These are phyloP conservation scores for Actenoides lindsayi DNA, from an alignment of 2,113 vertebrate genomes.

Conservation along the genomic window DNA sequence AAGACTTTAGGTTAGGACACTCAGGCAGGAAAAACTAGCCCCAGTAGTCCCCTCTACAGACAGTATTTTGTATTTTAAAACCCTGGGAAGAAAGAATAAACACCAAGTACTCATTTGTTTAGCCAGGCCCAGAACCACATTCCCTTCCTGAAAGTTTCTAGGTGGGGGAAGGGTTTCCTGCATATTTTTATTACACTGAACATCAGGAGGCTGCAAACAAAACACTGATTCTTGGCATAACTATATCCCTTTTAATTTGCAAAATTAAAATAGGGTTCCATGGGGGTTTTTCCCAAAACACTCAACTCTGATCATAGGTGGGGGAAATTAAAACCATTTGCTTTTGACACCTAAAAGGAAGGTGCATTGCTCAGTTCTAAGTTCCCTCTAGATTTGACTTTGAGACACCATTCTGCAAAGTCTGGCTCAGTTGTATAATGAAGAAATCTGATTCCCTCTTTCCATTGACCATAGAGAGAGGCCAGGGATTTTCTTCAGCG, in stretches of 20 bases:
- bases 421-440: rapidly evolving
- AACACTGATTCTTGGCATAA: neutral
- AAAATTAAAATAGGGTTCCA: neutral
- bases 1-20: neutral
- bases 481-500: neutral
- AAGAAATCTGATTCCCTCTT: neutral
- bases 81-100: neutral
- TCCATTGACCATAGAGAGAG: neutral
- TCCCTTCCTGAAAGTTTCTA: neutral
- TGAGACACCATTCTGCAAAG: neutral
- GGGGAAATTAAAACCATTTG: neutral
- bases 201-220: neutral
- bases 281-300: neutral
- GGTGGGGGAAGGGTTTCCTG: neutral
- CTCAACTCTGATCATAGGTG: rapidly evolving
- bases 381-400: neutral
- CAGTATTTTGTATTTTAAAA: neutral
- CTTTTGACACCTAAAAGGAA: neutral
- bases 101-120: neutral
- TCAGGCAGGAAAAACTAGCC: neutral
- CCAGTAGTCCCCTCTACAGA: neutral
- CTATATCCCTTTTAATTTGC: neutral
- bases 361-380: neutral
- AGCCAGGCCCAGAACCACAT: neutral
- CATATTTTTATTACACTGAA: neutral